Conservation (phyloP, 2,797 vertebrate species). For the Melanotaenia boesemani region DNA sequence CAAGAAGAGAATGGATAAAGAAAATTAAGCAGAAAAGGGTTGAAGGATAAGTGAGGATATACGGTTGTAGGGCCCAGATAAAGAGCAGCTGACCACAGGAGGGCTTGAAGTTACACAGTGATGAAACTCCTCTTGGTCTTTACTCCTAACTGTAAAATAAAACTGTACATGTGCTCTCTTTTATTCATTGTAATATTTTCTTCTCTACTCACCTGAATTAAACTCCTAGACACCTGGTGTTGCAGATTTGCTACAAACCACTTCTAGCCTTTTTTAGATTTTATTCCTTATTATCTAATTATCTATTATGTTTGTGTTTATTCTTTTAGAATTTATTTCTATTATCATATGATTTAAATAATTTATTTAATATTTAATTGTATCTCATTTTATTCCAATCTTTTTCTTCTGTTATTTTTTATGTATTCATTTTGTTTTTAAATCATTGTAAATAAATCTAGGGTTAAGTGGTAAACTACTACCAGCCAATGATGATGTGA, state of each 20-base stretch:
- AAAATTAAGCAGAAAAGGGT: constrained; percentile 38
- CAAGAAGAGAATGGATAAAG: constrained; percentile 43
- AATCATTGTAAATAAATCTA: no score
- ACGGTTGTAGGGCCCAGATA: constrained; percentile 28
- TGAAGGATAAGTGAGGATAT: constrained; percentile 47
- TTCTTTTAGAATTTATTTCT: not conserved
- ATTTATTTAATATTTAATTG: not conserved
- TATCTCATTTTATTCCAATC: no score
- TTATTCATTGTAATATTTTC: not conserved
- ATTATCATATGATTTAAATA: no score
- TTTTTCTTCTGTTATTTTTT: no score
- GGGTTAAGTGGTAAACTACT: not conserved
- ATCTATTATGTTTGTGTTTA: not conserved
- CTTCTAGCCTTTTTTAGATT: not conserved
- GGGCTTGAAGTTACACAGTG: constrained; percentile 33
- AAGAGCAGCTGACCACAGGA: constrained; percentile 45
- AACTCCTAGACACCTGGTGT: not conserved
- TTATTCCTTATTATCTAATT: not conserved
- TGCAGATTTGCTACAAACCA: not conserved
- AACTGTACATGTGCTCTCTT: constrained; percentile 2
- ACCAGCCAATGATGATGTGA: not conserved
- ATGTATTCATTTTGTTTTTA: no score
- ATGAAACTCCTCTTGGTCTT: constrained; percentile 35
- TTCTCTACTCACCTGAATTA: not conserved
- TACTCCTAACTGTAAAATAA: constrained; percentile 8